A percentile compares a stretch with the other conserved stretches of the same genome.
phyloP scores from a whole-genome alignment of 2,113 vertebrate species.

The Myotis lucifugus region DNA sequence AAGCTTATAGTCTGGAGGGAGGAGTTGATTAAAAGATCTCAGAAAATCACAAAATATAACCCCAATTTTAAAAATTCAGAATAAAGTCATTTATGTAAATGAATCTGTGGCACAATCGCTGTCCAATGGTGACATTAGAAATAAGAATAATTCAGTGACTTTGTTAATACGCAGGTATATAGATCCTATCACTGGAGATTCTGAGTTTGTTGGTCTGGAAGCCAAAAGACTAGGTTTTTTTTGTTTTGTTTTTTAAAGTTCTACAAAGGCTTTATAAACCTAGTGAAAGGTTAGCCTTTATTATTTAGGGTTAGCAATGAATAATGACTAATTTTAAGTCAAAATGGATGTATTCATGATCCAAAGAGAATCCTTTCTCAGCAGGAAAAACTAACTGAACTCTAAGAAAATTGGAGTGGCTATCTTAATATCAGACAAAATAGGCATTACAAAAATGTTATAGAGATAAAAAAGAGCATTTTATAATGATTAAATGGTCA shows the following conservation, averaged over 20 bases:
- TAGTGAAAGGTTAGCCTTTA: not conserved
- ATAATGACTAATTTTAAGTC: not conserved
- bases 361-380: not conserved
- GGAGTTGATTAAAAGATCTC: not conserved
- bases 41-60: not conserved
- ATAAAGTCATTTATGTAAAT: constrained; percentile 8
- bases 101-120: not conserved
- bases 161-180: not conserved
- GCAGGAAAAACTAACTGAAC: not conserved
- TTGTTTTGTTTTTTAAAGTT: not conserved
- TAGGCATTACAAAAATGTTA: not conserved
- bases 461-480: not conserved
- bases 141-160: not conserved
- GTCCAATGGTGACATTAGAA: not conserved
- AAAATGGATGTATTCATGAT: not conserved
- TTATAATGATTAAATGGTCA: not conserved
- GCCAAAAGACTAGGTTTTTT: not conserved
- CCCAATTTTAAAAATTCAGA: not conserved
- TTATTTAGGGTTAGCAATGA: not conserved
- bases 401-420: not conserved
- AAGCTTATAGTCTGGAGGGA: not conserved
- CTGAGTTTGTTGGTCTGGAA: not conserved
- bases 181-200: not conserved
- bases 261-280: not conserved
- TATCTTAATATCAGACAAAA: not conserved